Percentiles rank a stretch among this genome's conserved stretches.
phyloP scores from a whole-genome alignment of 2,888 invertebrate genomes.

The Eristalis pertinax region DNA sequence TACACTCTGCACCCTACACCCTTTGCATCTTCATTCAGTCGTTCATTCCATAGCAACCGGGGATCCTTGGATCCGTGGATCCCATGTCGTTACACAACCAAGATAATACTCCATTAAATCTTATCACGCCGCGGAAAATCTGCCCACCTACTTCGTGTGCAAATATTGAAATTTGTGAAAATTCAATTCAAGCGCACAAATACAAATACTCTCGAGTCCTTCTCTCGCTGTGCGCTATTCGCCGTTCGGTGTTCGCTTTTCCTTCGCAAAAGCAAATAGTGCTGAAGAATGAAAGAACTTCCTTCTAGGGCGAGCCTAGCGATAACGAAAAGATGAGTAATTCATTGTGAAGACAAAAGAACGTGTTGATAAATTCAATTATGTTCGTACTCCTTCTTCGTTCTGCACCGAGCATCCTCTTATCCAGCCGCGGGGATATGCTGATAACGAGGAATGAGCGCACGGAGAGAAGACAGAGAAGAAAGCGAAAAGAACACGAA shows the following conservation, averaged over 20 bases:
- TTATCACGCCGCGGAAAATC: constrained; percentile 63
- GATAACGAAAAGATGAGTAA: constrained; percentile 70
- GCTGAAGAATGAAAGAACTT: constrained; percentile 36
- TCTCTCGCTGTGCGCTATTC: constrained; percentile 9
- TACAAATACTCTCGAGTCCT: constrained; percentile 64
- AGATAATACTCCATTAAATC: constrained; percentile 67
- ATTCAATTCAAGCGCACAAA: constrained; percentile 71
- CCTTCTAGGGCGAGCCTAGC: constrained; percentile 22
- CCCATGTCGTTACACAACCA: constrained; percentile 11
- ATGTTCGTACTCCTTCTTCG: constrained; percentile 38
- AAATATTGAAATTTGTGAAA: constrained; percentile 72
- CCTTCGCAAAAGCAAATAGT: constrained; percentile 55
- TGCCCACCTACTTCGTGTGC: constrained; percentile 67
- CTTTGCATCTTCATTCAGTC: background rate
- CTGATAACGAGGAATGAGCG: constrained; percentile 41
- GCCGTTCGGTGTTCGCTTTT: background rate
- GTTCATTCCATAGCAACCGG: background rate
- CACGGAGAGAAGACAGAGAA: background rate
- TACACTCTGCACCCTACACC: background rate
- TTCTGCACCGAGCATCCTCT: constrained; percentile 1
- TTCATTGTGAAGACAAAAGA: constrained; percentile 71
- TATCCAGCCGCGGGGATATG: constrained; percentile 58
- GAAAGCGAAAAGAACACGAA: constrained; percentile 37
- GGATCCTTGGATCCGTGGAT: background rate
- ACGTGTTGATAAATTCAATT: constrained; percentile 73